Evolutionary conservation across 2,113 vertebrate species (phyloP).

Genomic region (Callorhinus ursinus): DNA sequence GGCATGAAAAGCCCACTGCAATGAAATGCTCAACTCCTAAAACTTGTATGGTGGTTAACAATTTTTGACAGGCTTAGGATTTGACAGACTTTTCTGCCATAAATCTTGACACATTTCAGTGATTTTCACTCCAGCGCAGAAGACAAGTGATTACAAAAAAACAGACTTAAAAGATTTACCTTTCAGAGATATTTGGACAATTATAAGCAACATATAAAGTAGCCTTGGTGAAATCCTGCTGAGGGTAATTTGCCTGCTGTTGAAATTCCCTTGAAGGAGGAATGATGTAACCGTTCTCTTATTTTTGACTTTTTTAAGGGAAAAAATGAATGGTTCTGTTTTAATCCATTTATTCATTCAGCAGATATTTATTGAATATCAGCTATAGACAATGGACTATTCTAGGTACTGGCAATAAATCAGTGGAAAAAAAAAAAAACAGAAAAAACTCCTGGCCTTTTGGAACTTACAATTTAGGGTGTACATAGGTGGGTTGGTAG

Average conservation of each 20-base stretch:
- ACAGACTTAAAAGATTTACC: slow-evolving; percentile 24
- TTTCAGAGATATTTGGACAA: neutral
- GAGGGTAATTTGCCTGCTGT: neutral
- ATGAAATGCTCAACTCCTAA: neutral
- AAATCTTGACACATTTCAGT: slow-evolving; percentile 18
- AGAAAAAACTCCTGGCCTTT: neutral
- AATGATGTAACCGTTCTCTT: neutral
- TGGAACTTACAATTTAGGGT: neutral
- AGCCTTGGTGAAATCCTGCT: neutral
- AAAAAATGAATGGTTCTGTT: neutral
- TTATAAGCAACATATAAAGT: neutral
- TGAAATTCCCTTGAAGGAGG: neutral
- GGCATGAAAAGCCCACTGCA: neutral
- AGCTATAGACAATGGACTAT: neutral
- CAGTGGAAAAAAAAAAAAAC: neutral
- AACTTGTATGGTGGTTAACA: neutral
- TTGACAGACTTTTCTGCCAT: slow-evolving; percentile 20
- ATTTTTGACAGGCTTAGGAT: neutral
- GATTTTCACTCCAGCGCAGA: neutral
- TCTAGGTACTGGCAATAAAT: neutral
- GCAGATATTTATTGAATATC: neutral
- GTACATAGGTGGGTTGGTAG: neutral
- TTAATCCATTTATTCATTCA: neutral
- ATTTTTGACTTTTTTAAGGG: neutral
- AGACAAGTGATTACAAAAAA: slow-evolving; percentile 16